phyloP scores from a whole-genome alignment of 2,888 invertebrate genomes.

The Himalopsyche tibetana region DNA sequence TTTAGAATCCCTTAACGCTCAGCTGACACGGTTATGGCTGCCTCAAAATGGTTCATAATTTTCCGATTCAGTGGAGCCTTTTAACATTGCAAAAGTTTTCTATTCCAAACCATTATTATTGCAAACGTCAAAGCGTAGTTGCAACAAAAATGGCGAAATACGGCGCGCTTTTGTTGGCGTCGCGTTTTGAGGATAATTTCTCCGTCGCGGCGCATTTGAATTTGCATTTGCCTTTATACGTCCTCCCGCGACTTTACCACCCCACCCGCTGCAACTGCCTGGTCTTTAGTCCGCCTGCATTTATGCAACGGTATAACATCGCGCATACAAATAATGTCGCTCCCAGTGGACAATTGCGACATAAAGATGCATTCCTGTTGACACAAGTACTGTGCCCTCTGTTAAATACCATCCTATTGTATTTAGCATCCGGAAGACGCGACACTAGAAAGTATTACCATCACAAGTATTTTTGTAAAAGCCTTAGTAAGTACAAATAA shows the following conservation, averaged over 20 bases:
- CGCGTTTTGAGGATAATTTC: conserved; percentile 57
- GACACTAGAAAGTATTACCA: neutral
- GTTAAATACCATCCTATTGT: neutral
- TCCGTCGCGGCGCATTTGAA: conserved; percentile 48
- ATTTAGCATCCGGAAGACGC: neutral
- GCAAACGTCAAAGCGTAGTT: conserved; percentile 53
- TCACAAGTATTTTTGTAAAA: too few species aligned
- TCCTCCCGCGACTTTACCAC: conserved; percentile 16
- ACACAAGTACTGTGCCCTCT: neutral
- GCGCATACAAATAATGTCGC: conserved; percentile 54
- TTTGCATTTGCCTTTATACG: conserved; percentile 62
- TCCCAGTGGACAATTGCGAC: conserved; percentile 41
- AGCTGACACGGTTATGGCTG: neutral
- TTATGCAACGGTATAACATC: conserved; percentile 44
- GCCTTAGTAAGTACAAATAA: too few species aligned
- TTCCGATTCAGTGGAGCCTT: neutral
- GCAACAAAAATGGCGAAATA: conserved; percentile 53
- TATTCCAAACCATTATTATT: conserved; percentile 24
- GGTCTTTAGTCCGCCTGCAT: conserved; percentile 47
- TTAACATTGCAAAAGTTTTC: conserved; percentile 3
- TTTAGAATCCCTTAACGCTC: too few species aligned
- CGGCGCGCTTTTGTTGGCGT: conserved; percentile 55
- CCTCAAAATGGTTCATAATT: neutral
- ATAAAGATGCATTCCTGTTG: conserved; percentile 27
- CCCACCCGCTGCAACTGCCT: conserved; percentile 45